Evolutionary conservation across 1,140 invertebrate genomes (phyloP), one percentile per base, ranked within the genome.

Genomic region (Leptonema lineaticorne): DNA sequence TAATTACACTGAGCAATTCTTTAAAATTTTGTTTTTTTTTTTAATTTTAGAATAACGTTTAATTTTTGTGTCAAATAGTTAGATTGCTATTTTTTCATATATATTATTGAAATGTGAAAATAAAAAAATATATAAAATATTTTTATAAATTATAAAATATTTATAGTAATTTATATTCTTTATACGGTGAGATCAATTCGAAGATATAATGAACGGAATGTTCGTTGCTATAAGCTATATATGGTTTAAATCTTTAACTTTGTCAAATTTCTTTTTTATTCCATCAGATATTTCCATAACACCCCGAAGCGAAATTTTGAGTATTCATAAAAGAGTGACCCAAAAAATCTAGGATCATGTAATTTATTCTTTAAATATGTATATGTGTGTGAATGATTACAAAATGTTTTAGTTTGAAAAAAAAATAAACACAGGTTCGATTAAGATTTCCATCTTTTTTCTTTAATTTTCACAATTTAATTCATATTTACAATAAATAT

Each of bases 401-500:
- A 4, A 41, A 41, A 41, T 11, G 2, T 9, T 14, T 14, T 41
- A 41, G 9, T 2, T 26, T 1, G 9, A 24, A 26, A 45, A 7
- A 45, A 53, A 9, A 26, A 53, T 53, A 53, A 4, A 14, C 7
- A 53, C 24, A 53, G 4, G n/a, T 7, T 22, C 18, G 27, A 53
- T 26, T 22, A 24, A 53, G 9, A 33, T 33, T 18, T 59, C 16
- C 27, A 33, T 28, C 27, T 70, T 70, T 70, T 45, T 62, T 69
- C 60, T 70, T 70, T 70, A 67, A 67, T 70, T 22, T 37, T 71
- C 66, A 68, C 53, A 58, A 63, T 65, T 67, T 60, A 65, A 45
- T 70, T 67, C 45, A 68, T 71, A 71, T 71, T 68, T 68, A 71
- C 69, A 71, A 71, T 71, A 68, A 71, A 68, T 71, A 26, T 53